Evolutionary conservation across 2,797 vertebrate species (phyloP).

Genomic region (Aulostomus chinensis): DNA sequence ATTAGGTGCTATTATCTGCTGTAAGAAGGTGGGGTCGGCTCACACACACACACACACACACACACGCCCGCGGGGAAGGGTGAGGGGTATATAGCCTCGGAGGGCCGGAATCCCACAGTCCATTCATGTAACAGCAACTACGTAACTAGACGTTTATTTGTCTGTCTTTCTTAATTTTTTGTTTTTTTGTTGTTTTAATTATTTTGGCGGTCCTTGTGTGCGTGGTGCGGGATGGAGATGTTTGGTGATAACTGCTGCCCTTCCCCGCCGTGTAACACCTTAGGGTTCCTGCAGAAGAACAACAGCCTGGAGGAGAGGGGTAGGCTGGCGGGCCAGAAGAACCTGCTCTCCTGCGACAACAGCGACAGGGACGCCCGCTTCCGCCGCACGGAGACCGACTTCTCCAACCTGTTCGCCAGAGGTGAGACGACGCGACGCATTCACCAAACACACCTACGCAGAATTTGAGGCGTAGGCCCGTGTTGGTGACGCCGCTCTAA

Average conservation of each 20-base stretch:
- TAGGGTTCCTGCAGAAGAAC: conserved; percentile 98
- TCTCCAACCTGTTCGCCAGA: conserved; percentile 96
- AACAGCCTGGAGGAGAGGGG: conserved; percentile 95
- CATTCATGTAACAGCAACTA: no score
- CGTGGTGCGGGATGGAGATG: conserved; percentile 64
- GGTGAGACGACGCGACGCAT: no score
- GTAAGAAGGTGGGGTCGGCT: no score
- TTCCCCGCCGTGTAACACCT: conserved; percentile 78
- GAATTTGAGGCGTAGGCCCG: no score
- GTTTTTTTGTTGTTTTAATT: not conserved
- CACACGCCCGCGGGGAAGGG: no score
- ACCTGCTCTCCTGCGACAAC: conserved; percentile 89
- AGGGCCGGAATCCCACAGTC: no score
- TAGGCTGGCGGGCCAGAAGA: conserved; percentile 89
- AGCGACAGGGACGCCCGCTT: conserved; percentile 87
- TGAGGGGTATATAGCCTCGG: no score
- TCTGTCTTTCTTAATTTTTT: not conserved
- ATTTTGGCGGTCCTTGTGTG: not conserved
- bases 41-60: no score
- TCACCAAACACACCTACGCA: no score
- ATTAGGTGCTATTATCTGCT: no score
- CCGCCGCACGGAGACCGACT: conserved; percentile 91
- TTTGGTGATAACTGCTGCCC: conserved; percentile 79
- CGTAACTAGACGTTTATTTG: not conserved
- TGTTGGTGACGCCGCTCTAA: no score